Evolutionary conservation across 2,797 vertebrate genomes (phyloP).

Genomic region (Chelmon rostratus): DNA sequence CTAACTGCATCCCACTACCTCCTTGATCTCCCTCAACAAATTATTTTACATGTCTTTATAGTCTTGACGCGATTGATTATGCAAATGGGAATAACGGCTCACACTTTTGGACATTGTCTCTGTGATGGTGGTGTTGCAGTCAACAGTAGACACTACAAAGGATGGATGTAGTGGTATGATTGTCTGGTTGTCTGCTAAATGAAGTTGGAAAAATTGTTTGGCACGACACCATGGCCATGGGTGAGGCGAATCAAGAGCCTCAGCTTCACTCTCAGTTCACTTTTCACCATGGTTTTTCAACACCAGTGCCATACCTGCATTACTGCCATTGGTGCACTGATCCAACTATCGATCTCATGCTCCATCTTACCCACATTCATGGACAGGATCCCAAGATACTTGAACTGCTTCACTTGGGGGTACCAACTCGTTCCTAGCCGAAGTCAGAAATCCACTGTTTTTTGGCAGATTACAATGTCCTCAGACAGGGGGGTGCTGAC

Average conservation of each 20-base stretch:
- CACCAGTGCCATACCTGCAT: not conserved
- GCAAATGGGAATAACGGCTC: not conserved
- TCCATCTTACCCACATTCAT: not conserved
- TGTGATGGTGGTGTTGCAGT: not conserved
- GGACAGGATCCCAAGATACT: not conserved
- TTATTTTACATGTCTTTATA: not conserved
- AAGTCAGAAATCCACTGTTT: not conserved
- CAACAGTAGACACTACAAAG: not conserved
- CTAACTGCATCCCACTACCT: constrained; percentile 2
- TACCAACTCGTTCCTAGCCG: not conserved
- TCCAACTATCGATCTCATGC: not conserved
- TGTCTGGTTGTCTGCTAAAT: not conserved
- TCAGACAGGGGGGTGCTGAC: not conserved
- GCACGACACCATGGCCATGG: not conserved
- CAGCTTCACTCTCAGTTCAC: not conserved
- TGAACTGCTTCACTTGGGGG: not conserved
- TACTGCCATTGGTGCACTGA: not conserved
- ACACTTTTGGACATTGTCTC: not conserved
- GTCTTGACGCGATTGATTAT: not conserved
- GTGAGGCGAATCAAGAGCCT: not conserved
- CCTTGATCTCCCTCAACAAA: not conserved
- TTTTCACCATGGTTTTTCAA: not conserved
- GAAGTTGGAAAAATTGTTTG: not conserved
- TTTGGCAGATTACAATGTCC: not conserved
- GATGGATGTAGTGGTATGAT: not conserved